Evolutionary conservation across 64 coral and sea anemone genomes (phyloP).

Genomic region (Dendrophyllia cribrosa): DNA sequence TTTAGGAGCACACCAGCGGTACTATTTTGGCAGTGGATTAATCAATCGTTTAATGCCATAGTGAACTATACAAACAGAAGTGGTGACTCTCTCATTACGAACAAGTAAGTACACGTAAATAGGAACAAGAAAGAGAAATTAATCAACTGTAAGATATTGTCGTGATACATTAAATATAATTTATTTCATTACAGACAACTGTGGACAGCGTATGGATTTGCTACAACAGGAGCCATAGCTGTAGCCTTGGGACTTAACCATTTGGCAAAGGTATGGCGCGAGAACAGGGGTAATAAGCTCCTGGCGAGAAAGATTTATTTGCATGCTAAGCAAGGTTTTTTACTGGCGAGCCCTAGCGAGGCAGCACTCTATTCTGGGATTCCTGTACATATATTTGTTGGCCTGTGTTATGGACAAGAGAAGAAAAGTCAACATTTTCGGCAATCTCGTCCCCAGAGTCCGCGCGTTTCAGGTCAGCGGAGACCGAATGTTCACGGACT

Average conservation of each 20-base stretch:
- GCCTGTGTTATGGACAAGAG: too few relatives aligned
- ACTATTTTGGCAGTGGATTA: conserved; percentile 99
- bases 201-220: conserved; percentile 78
- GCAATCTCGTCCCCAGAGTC: too few relatives aligned
- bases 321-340: too few relatives aligned
- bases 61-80: conserved; percentile 99
- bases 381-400: too few relatives aligned
- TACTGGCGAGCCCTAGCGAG: too few relatives aligned
- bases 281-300: too few relatives aligned
- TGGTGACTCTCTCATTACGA: conserved; percentile 92
- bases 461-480: too few relatives aligned
- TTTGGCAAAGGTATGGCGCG: conserved; percentile 68
- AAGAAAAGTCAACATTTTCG: too few relatives aligned
- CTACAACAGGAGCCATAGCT: conserved; percentile 89
- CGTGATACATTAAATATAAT: too few relatives aligned
- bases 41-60: conserved; percentile 98
- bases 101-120: conserved; percentile 55
- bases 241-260: conserved; percentile 95
- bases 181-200: conserved; percentile 68
- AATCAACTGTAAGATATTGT: background rate
- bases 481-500: too few relatives aligned
- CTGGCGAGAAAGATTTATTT: too few relatives aligned
- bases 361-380: too few relatives aligned
- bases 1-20: conserved; percentile 91
- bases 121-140: background rate